Evolutionary conservation across 1,140 invertebrate species (phyloP).

Genomic region (Calliphora vicina): DNA sequence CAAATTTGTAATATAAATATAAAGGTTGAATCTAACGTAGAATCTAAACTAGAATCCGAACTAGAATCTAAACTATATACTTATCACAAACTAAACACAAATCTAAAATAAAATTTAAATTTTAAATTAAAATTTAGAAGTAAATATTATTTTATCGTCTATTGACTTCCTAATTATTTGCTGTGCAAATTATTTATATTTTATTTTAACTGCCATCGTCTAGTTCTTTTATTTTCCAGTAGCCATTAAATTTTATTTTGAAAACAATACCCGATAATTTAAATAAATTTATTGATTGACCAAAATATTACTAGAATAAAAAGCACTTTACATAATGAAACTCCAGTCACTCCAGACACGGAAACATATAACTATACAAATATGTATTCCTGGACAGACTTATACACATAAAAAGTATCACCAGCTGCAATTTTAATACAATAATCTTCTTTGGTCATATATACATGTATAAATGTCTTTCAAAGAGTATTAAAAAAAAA

Average conservation of each 20-base stretch:
- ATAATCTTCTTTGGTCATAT: slow-evolving; percentile 31
- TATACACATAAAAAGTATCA: background rate
- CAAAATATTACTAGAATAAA: background rate
- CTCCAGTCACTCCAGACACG: background rate
- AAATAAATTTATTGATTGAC: slow-evolving; percentile 33
- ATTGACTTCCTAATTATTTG: no score
- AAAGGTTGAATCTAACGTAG: no score
- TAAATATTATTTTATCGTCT: no score
- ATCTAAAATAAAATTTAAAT: no score
- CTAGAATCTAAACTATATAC: no score
- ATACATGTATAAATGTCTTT: background rate
- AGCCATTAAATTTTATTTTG: background rate
- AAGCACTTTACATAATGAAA: slow-evolving; percentile 24
- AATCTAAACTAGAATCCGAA: no score
- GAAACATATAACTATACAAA: background rate
- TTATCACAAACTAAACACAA: no score
- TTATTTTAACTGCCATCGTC: background rate
- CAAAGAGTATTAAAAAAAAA: background rate
- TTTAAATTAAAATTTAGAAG: no score
- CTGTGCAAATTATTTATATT: no score
- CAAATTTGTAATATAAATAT: no score
- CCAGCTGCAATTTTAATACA: slow-evolving; percentile 28
- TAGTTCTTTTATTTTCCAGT: no score
- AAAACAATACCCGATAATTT: background rate
- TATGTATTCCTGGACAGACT: background rate